Evolutionary conservation across 2,113 vertebrate species (phyloP).

Genomic region (Hydrochoerus hydrochaeris): DNA sequence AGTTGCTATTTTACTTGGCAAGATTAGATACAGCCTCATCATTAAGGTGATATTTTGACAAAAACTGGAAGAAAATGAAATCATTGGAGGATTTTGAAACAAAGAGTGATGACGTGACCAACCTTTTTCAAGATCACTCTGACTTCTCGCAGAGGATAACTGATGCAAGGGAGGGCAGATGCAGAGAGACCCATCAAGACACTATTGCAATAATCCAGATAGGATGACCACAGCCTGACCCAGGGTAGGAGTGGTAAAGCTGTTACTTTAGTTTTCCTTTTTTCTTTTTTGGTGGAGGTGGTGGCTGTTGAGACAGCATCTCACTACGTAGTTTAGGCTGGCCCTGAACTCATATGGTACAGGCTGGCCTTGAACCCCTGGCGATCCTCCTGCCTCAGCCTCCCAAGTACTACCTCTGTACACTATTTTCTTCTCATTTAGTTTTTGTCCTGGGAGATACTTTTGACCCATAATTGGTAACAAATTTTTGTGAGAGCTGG

Average conservation of each 20-base stretch:
- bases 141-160: neutral
- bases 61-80: slow-evolving; percentile 31
- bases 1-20: neutral
- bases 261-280: neutral
- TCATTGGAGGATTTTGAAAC: neutral
- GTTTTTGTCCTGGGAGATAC: slow-evolving; percentile 5
- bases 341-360: neutral
- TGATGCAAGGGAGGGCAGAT: neutral
- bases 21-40: neutral
- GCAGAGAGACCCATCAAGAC: neutral
- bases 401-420: neutral
- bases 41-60: neutral
- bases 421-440: slow-evolving; percentile 47
- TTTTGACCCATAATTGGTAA: slow-evolving; percentile 18
- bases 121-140: neutral
- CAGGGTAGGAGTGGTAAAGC: neutral
- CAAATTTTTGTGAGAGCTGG: neutral
- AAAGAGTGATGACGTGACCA: neutral
- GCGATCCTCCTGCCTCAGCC: neutral
- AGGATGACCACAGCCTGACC: neutral
- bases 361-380: neutral
- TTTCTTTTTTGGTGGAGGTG: neutral
- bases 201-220: neutral
- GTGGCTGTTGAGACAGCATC: neutral
- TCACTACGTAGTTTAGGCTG: neutral